A percentile compares a stretch with the other conserved stretches of the same genome.
phyloP scores from a whole-genome alignment of 2,113 vertebrate species.

The Lophochroa leadbeateri region DNA sequence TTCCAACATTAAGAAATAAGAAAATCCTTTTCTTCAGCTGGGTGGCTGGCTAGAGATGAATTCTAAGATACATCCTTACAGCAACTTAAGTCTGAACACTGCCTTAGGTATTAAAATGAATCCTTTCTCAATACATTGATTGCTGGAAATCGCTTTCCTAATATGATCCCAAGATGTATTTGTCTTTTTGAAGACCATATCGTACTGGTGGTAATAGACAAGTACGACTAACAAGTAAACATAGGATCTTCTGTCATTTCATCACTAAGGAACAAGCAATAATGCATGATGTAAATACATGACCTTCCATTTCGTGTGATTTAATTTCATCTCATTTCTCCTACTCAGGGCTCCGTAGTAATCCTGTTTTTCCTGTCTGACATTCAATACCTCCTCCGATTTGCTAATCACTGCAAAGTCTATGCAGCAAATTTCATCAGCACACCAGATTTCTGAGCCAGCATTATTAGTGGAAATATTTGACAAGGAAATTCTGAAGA shows the following conservation, averaged over 20 bases:
- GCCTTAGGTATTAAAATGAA: not conserved
- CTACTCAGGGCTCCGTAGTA: not conserved
- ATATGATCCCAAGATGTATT: not conserved
- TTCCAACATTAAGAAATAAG: not conserved
- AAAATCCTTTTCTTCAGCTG: not conserved
- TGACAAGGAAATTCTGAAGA: not conserved
- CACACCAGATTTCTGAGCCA: not conserved
- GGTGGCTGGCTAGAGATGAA: not conserved
- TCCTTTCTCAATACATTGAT: not conserved
- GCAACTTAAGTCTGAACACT: not conserved
- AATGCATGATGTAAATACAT: not conserved
- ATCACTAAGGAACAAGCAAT: not conserved
- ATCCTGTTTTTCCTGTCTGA: not conserved
- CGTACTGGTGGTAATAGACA: not conserved
- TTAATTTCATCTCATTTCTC: not conserved
- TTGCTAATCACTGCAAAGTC: not conserved
- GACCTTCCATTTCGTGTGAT: not conserved
- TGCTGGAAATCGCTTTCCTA: not conserved
- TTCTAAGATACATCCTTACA: not conserved
- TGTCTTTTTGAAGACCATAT: not conserved
- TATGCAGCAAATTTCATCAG: not conserved
- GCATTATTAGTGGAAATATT: not conserved
- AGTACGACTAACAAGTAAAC: not conserved
- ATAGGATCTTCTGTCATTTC: not conserved
- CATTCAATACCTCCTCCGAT: not conserved